These are phyloP conservation scores for Theretra japonica DNA, from an alignment of 2,888 invertebrate species.

Conservation along the genomic window DNA sequence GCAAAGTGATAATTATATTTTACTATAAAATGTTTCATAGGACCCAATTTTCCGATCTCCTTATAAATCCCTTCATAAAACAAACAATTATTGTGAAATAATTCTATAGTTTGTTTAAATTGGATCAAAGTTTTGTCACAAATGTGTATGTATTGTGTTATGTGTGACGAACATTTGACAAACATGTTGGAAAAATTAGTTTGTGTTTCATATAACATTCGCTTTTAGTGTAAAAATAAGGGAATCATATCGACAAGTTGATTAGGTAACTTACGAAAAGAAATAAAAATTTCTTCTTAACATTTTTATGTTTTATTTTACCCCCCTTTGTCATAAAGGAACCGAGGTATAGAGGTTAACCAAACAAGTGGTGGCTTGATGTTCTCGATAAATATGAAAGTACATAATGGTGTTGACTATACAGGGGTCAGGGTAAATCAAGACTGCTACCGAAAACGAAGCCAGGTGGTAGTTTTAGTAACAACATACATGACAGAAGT, in stretches of 20 bases:
- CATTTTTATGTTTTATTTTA: slow-evolving; percentile 47
- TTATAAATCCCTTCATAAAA: slow-evolving; percentile 5
- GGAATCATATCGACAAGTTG: slow-evolving; percentile 80
- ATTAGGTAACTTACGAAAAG: slow-evolving; percentile 76
- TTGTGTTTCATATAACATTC: slow-evolving; percentile 56
- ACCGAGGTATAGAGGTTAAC: no score
- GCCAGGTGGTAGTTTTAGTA: no score
- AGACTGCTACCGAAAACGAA: no score
- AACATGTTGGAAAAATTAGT: slow-evolving; percentile 43
- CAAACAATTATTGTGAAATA: slow-evolving; percentile 22
- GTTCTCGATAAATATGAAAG: no score
- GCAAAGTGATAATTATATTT: slow-evolving; percentile 9
- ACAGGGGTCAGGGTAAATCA: no score
- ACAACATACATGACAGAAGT: no score
- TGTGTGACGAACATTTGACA: slow-evolving; percentile 37
- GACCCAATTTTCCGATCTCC: slow-evolving; percentile 5
- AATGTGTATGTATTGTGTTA: slow-evolving; percentile 24
- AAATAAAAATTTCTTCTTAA: slow-evolving; percentile 79
- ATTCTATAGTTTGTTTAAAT: slow-evolving; percentile 24
- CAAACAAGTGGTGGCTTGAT: no score
- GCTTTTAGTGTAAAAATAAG: slow-evolving; percentile 71
- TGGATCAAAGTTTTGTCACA: slow-evolving; percentile 29
- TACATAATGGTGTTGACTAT: no score
- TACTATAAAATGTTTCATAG: background rate
- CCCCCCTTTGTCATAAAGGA: background rate